phyloP scores from a whole-genome alignment of 2,797 vertebrate species.

The Enteromius unitaeniatus region DNA sequence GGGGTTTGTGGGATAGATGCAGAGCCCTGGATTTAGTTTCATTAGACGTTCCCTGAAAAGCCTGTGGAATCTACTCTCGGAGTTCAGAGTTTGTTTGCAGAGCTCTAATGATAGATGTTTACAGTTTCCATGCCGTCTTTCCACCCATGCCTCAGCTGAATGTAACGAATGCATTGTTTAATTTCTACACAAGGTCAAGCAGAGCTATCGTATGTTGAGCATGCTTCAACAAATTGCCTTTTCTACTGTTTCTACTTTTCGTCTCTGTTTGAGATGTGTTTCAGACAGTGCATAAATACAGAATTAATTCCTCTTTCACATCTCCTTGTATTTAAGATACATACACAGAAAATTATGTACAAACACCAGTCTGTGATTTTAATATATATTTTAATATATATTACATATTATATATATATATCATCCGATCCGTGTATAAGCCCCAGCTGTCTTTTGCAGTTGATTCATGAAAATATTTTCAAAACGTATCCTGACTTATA shows the following conservation, averaged over 20 bases:
- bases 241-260: not conserved
- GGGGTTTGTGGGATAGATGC: slow-evolving; percentile 71
- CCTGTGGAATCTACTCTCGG: slow-evolving; percentile 34
- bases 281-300: too few species aligned
- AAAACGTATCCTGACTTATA: not conserved
- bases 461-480: too few species aligned
- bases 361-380: too few species aligned
- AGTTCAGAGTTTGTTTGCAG: slow-evolving; percentile 32
- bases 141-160: not conserved
- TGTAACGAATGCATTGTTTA: slow-evolving; percentile 9
- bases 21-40: slow-evolving; percentile 68
- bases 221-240: not conserved
- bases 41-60: slow-evolving; percentile 70
- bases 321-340: too few species aligned
- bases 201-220: not conserved
- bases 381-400: too few species aligned
- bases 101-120: slow-evolving; percentile 31
- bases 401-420: too few species aligned
- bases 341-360: too few species aligned
- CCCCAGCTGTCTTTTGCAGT: too few species aligned
- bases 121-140: not conserved
- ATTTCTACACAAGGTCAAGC: not conserved
- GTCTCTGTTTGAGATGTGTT: too few species aligned
- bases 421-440: too few species aligned
- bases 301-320: too few species aligned